Conservation (phyloP, 1,140 invertebrate species). For the Drosophila teissieri region DNA sequence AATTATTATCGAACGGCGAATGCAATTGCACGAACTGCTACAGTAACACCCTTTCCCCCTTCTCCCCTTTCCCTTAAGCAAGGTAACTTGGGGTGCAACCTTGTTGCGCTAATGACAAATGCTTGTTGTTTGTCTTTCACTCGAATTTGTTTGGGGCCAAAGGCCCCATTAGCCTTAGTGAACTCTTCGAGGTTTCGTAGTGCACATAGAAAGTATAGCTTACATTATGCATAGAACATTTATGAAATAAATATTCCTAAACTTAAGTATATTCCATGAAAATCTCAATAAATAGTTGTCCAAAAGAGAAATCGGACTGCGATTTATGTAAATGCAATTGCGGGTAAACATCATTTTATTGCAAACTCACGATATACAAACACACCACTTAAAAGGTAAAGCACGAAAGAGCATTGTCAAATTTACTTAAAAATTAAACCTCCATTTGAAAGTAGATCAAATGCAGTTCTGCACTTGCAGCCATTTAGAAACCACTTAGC, state of each 20-base stretch:
- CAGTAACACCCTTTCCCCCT: not conserved
- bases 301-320: not conserved
- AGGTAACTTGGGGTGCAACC: constrained; percentile 4
- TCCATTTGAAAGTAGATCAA: constrained; percentile 30
- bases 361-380: constrained; percentile 1
- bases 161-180: constrained; percentile 10
- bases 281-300: not conserved
- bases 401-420: not conserved
- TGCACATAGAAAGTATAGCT: not conserved
- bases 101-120: constrained; percentile 73
- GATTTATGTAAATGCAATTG: not conserved
- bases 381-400: not conserved
- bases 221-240: too few relatives aligned
- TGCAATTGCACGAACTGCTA: constrained; percentile 56
- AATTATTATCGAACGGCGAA: constrained; percentile 69
- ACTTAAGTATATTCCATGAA: not conserved
- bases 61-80: too few relatives aligned
- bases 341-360: not conserved
- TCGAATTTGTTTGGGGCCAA: constrained; percentile 15
- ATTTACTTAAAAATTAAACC: not conserved
- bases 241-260: not conserved
- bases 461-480: constrained; percentile 26
- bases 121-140: constrained; percentile 56
- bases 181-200: not conserved
- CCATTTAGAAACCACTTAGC: constrained; percentile 29